phyloP scores from a whole-genome alignment of 2,113 vertebrate genomes.

The Suncus etruscus region DNA sequence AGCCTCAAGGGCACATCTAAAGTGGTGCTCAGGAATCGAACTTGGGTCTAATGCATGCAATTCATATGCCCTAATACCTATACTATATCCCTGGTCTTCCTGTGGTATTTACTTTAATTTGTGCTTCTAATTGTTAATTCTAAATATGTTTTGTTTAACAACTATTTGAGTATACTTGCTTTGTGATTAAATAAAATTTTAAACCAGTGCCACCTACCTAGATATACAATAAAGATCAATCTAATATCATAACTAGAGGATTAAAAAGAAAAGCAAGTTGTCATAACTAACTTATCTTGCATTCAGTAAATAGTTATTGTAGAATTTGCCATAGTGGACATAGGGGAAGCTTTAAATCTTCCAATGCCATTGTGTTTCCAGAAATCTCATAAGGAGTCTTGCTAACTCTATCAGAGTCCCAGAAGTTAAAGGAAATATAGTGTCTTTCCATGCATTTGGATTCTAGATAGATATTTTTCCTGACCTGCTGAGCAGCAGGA shows the following conservation, averaged over 20 bases:
- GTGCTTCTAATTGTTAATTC: not conserved
- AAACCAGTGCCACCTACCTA: not conserved
- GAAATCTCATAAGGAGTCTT: not conserved
- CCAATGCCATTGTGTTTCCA: not conserved
- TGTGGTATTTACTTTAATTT: not conserved
- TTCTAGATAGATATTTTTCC: not conserved
- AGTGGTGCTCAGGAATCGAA: no score
- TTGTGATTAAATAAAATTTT: constrained; percentile 13
- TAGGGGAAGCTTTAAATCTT: not conserved
- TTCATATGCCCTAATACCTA: no score
- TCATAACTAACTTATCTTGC: not conserved
- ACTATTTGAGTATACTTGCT: not conserved
- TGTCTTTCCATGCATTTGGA: not conserved
- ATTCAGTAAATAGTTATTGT: not conserved
- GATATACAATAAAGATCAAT: not conserved
- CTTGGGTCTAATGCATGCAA: no score
- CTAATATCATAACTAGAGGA: not conserved
- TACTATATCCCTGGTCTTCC: no score
- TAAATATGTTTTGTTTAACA: not conserved
- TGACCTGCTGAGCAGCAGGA: constrained; percentile 2
- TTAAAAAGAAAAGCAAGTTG: not conserved
- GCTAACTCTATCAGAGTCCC: not conserved
- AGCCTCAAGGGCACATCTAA: no score
- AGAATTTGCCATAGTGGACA: not conserved
- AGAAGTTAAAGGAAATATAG: not conserved